Evolutionary conservation across 2,888 invertebrate species (phyloP).

Genomic region (Rhyacophila evoluta): DNA sequence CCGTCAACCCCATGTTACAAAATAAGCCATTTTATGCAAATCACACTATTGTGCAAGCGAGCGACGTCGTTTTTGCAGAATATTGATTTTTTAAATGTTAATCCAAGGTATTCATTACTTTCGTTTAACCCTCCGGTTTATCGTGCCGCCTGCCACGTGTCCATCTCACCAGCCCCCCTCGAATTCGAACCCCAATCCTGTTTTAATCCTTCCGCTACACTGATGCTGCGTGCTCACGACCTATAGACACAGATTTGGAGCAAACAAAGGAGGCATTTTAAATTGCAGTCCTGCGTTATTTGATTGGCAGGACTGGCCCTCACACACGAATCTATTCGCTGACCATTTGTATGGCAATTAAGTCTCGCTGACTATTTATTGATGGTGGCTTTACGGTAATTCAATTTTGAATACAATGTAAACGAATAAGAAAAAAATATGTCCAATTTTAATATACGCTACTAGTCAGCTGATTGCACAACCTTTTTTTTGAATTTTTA

Average conservation of each 20-base stretch:
- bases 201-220: constrained; percentile 14
- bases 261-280: constrained; percentile 7
- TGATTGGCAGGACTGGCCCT: neutral
- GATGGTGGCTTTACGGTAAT: too few species aligned
- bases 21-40: too few species aligned
- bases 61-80: neutral
- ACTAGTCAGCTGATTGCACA: too few species aligned
- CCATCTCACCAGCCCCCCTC: constrained; percentile 31
- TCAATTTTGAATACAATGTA: too few species aligned
- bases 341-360: neutral
- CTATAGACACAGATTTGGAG: neutral
- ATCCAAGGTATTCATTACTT: constrained; percentile 18
- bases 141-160: constrained; percentile 34
- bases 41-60: too few species aligned
- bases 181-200: neutral
- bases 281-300: neutral
- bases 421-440: too few species aligned
- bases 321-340: neutral
- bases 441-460: too few species aligned
- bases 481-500: too few species aligned
- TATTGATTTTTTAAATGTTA: constrained; percentile 10
- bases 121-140: constrained; percentile 8
- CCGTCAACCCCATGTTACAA: too few species aligned
- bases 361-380: too few species aligned
- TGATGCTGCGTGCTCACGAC: constrained; percentile 20